Evolutionary conservation across 2,888 invertebrate genomes (phyloP).

Genomic region (Amblyjoppa proteus): DNA sequence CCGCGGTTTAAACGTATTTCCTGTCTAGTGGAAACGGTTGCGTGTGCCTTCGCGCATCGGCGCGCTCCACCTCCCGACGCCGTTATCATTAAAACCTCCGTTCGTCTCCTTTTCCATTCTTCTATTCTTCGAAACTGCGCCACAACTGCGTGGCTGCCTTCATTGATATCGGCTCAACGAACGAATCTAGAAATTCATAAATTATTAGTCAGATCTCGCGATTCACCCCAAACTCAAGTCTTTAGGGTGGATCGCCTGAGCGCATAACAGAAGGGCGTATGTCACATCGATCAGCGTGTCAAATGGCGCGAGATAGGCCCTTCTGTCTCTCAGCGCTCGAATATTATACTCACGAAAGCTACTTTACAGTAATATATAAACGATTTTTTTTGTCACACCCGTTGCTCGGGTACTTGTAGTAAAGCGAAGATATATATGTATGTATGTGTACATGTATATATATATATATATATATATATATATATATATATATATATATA

Average conservation of each 20-base stretch:
- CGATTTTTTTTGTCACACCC: slow-evolving; percentile 22
- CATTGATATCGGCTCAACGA: too few species aligned
- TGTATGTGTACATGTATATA: not conserved
- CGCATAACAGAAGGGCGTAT: too few species aligned
- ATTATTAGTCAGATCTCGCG: not conserved
- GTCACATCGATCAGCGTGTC: not conserved
- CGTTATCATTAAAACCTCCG: slow-evolving; percentile 51
- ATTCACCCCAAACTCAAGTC: not conserved
- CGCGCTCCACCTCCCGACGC: slow-evolving; percentile 33
- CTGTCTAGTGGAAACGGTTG: slow-evolving; percentile 68
- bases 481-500: not conserved
- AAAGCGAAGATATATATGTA: not conserved
- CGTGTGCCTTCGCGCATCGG: slow-evolving; percentile 49
- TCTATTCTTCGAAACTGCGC: not conserved
- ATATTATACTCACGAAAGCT: not conserved
- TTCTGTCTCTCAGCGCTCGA: not conserved
- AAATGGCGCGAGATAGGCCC: not conserved
- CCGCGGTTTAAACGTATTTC: slow-evolving; percentile 71
- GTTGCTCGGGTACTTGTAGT: slow-evolving; percentile 10
- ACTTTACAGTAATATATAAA: slow-evolving; percentile 32
- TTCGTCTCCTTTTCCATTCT: slow-evolving; percentile 33
- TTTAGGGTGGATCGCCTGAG: too few species aligned
- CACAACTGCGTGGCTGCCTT: not conserved
- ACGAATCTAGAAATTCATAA: not conserved
- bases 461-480: slow-evolving; percentile 26